Percentiles rank a stretch among this genome's conserved stretches.
Conservation (phyloP, 2,888 invertebrate species). For the Taenaris catops region DNA sequence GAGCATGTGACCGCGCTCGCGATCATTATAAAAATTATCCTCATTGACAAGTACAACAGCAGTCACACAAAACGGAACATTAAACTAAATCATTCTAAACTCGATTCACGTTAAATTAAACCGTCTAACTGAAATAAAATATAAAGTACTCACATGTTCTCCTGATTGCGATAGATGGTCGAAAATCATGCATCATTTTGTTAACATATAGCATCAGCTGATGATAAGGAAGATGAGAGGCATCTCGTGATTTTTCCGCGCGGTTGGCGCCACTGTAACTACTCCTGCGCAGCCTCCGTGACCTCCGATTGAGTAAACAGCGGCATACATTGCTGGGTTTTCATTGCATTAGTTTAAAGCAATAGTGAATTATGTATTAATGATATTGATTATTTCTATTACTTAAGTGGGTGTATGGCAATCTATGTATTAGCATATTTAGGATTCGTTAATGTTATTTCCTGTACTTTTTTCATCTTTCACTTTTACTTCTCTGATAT, state of each 20-base stretch:
- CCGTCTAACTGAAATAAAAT: no score
- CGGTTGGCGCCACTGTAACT: constrained; percentile 58
- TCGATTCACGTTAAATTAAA: no score
- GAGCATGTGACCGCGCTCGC: constrained; percentile 58
- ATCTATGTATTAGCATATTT: no score
- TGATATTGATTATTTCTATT: no score
- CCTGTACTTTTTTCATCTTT: no score
- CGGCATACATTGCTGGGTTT: constrained; percentile 19
- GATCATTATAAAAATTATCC: constrained; percentile 42
- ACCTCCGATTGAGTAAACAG: constrained; percentile 27
- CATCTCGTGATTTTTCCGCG: constrained; percentile 66
- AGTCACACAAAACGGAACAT: background rate
- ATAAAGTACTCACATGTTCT: no score
- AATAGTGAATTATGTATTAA: constrained; percentile 2
- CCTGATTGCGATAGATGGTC: no score
- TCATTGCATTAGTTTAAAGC: constrained; percentile 6
- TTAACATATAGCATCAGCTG: constrained; percentile 65
- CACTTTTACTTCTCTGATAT: no score
- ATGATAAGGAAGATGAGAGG: constrained; percentile 68
- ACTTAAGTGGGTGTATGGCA: no score
- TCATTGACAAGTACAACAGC: constrained; percentile 23
- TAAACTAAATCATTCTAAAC: constrained; percentile 6
- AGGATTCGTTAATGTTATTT: background rate
- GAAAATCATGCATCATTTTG: no score
- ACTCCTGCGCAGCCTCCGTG: constrained; percentile 59